Percentiles rank a stretch among this genome's conserved stretches.
phyloP scores from a whole-genome alignment of 2,113 vertebrate genomes.

The Aix galericulata region DNA sequence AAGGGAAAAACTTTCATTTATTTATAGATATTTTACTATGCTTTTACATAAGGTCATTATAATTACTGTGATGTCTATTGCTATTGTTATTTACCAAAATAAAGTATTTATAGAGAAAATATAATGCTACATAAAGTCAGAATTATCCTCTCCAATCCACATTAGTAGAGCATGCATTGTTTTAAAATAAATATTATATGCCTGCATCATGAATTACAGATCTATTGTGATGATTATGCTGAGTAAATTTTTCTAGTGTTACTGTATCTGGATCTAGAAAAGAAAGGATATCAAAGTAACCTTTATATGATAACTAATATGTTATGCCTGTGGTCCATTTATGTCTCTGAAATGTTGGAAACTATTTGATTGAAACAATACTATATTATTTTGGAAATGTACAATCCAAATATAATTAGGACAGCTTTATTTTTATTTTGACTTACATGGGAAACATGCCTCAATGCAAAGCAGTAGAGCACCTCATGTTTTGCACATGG shows the following conservation, averaged over 20 bases:
- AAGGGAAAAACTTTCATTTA: background rate
- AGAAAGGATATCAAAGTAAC: background rate
- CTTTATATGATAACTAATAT: background rate
- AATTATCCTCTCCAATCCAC: background rate
- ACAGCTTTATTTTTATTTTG: too few relatives aligned
- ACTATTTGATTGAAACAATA: background rate
- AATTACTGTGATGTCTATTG: background rate
- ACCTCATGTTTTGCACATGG: background rate
- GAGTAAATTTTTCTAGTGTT: background rate
- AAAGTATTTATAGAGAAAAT: background rate
- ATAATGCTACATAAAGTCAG: background rate
- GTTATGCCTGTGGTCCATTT: background rate
- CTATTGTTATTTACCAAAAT: background rate
- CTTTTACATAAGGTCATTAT: background rate
- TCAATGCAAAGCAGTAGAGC: background rate
- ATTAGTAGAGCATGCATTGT: background rate
- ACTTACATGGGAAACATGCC: too few relatives aligned
- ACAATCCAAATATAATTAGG: background rate
- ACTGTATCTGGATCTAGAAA: background rate
- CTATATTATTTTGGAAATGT: background rate
- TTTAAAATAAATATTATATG: background rate
- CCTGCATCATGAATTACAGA: background rate
- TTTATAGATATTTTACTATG: background rate
- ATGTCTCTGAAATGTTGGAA: background rate
- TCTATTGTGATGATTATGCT: background rate